Percentiles rank a stretch among this genome's conserved stretches.
Conservation (phyloP, 35 echinoderm and acorn worm genomes). For the Stichopus chloronotus region DNA sequence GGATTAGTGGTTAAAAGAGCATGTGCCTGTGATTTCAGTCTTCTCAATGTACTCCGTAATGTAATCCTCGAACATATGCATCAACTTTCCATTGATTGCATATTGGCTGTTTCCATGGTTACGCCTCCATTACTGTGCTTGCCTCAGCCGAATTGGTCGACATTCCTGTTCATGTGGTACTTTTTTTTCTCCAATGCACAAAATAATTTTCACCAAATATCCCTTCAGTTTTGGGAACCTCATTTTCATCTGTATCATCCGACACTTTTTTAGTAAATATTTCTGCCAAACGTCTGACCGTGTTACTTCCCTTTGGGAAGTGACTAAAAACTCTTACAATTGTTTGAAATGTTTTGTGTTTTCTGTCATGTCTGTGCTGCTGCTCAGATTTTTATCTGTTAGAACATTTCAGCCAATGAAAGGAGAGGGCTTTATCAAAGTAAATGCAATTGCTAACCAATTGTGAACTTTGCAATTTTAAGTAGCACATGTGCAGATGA, state of each 20-base stretch:
- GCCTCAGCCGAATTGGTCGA: slow-evolving; percentile 32
- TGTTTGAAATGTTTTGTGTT: no score
- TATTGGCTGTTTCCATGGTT: neutral
- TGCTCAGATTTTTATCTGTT: no score
- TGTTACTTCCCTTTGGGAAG: no score
- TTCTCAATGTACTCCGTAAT: neutral
- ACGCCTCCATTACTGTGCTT: slow-evolving; percentile 23
- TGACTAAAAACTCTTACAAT: neutral
- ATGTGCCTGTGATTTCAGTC: neutral
- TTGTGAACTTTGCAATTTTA: no score
- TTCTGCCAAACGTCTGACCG: no score
- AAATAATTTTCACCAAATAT: neutral
- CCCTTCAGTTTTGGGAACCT: neutral
- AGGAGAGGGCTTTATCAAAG: no score
- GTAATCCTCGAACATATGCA: neutral
- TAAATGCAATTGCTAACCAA: no score
- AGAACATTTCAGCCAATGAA: no score
- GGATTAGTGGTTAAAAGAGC: neutral
- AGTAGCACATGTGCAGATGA: no score
- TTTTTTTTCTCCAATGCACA: neutral
- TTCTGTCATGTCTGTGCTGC: no score
- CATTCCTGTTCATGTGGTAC: neutral
- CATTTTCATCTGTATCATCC: neutral
- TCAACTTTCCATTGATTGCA: neutral
- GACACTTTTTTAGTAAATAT: neutral